Conservation (phyloP, 2,888 invertebrate genomes). For the Dryobotodes eremita region DNA sequence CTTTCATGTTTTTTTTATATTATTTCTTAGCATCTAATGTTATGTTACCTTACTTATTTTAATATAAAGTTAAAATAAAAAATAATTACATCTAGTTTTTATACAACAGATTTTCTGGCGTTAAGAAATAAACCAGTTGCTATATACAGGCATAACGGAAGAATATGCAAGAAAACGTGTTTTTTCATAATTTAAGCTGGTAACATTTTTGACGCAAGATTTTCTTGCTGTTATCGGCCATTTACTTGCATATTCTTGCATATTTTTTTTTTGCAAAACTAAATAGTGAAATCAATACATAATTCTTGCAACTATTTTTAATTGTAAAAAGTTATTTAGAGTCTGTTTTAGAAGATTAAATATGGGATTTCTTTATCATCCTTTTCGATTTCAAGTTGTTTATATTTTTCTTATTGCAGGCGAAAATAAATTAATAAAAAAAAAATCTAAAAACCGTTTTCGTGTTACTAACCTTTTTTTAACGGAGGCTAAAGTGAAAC, state of each 20-base stretch:
- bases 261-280: slow-evolving; percentile 11
- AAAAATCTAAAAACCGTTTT: too few species aligned
- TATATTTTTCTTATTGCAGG: not conserved
- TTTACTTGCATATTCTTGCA: slow-evolving; percentile 27
- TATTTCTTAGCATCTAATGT: slow-evolving; percentile 61
- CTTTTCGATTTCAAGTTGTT: not conserved
- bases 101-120: slow-evolving; percentile 64
- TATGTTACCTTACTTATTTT: slow-evolving; percentile 60
- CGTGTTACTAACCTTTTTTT: not conserved
- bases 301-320: slow-evolving; percentile 26
- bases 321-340: slow-evolving; percentile 20
- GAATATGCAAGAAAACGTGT: slow-evolving; percentile 33
- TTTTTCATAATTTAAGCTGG: slow-evolving; percentile 2
- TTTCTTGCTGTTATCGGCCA: not conserved
- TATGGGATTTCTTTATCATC: not conserved
- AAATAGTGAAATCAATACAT: slow-evolving; percentile 26
- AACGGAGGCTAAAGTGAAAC: not conserved
- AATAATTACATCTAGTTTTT: slow-evolving; percentile 59
- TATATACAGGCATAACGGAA: slow-evolving; percentile 59
- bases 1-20: slow-evolving; percentile 63
- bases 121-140: slow-evolving; percentile 38
- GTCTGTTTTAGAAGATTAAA: slow-evolving; percentile 28
- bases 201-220: slow-evolving; percentile 26
- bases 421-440: not conserved
- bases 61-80: slow-evolving; percentile 56